Evolutionary conservation across 92 coral and sea anemone species (phyloP).

Genomic region (Palythoa grandis): DNA sequence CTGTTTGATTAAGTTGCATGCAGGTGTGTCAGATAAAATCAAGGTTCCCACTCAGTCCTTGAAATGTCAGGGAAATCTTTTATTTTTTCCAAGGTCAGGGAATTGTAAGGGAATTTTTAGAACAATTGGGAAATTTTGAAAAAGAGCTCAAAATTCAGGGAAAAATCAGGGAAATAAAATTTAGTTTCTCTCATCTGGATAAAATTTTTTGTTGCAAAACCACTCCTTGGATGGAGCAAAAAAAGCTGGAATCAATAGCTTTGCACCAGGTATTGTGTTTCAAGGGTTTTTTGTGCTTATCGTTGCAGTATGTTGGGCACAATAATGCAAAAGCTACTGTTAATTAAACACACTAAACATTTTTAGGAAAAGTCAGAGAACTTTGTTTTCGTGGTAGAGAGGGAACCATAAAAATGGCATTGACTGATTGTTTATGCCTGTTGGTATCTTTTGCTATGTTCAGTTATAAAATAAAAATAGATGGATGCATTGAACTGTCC

Average conservation of each 20-base stretch:
- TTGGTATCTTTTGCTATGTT: conserved; percentile 3
- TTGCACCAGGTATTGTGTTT: not conserved
- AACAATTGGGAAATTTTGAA: too few relatives aligned
- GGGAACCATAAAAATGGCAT: not conserved
- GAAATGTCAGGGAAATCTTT: not conserved
- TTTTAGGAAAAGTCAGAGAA: not conserved
- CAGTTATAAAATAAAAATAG: not conserved
- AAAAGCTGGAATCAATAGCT: conserved; percentile 4
- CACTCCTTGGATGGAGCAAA: not conserved
- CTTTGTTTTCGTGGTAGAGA: not conserved
- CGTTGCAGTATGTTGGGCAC: not conserved
- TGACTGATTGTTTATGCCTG: conserved; percentile 15
- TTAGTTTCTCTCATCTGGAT: too few relatives aligned
- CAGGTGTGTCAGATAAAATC: conserved; percentile 4
- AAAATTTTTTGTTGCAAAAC: not conserved
- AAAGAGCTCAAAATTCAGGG: too few relatives aligned
- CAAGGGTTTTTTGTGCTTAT: not conserved
- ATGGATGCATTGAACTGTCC: conserved; percentile 1
- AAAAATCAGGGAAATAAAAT: too few relatives aligned
- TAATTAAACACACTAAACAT: not conserved
- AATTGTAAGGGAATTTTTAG: too few relatives aligned
- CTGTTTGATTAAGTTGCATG: conserved; percentile 13
- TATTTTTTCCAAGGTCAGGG: too few relatives aligned
- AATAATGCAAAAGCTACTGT: not conserved
- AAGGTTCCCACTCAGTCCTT: not conserved